A percentile compares a stretch with the other conserved stretches of the same genome.
Evolutionary conservation across 2,888 invertebrate species (phyloP).

Genomic region (Keiferia lycopersicella): DNA sequence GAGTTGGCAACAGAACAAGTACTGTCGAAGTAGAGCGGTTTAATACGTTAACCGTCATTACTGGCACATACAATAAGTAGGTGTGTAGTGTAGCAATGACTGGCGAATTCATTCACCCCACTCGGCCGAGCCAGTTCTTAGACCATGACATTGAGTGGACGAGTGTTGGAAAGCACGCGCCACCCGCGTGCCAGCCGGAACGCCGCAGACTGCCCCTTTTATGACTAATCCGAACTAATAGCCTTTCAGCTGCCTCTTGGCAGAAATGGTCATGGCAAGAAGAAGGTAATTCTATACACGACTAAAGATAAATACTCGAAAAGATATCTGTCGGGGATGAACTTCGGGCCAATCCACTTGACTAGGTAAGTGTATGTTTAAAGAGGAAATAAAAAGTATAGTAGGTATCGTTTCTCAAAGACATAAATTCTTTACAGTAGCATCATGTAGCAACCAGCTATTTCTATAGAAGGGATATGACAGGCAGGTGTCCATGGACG

Average conservation of each 20-base stretch:
- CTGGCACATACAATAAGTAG: slow-evolving; percentile 10
- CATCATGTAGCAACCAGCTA: not conserved
- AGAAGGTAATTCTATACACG: not conserved
- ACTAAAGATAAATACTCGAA: not conserved
- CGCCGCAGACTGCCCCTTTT: slow-evolving; percentile 54
- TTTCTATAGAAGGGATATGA: not conserved
- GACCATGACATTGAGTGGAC: slow-evolving; percentile 28
- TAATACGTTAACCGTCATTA: slow-evolving; percentile 2
- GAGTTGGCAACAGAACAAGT: not conserved
- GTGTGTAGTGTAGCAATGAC: slow-evolving; percentile 13
- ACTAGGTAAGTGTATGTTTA: too few relatives aligned
- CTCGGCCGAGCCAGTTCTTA: slow-evolving; percentile 19
- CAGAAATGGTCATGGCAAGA: not conserved
- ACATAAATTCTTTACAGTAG: too few relatives aligned
- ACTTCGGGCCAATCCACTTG: too few relatives aligned
- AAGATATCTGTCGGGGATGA: too few relatives aligned
- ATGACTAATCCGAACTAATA: slow-evolving; percentile 46
- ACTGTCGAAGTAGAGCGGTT: slow-evolving; percentile 3
- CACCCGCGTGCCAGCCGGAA: slow-evolving; percentile 48
- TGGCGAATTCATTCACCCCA: slow-evolving; percentile 29
- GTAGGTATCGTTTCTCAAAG: not conserved
- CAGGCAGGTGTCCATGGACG: slow-evolving; percentile 53
- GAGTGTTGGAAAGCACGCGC: slow-evolving; percentile 49
- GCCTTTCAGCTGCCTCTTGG: not conserved
- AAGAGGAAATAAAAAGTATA: too few relatives aligned